A percentile compares a stretch with the other conserved stretches of the same genome.
Conservation (phyloP, 2,113 vertebrate species). For the Hemiprocne comata region DNA sequence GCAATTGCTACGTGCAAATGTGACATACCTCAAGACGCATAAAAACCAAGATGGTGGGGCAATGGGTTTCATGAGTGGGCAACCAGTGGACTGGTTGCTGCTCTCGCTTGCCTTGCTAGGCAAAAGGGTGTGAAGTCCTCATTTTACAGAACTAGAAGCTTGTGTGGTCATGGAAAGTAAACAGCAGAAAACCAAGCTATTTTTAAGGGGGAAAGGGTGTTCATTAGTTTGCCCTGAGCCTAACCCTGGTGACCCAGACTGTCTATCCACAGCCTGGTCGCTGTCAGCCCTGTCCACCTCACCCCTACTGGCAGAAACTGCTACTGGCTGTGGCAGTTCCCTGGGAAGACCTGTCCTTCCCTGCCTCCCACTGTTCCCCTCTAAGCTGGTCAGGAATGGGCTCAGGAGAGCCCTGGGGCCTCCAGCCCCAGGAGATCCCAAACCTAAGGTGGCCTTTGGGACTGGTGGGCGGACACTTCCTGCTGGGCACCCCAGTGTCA, state of each 20-base stretch:
- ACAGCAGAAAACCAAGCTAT: background rate
- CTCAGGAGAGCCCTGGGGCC: background rate
- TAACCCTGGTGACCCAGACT: background rate
- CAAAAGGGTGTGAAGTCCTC: background rate
- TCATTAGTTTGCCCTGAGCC: background rate
- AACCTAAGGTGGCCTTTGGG: background rate
- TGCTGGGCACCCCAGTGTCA: background rate
- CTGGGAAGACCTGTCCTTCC: background rate
- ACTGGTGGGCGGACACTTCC: background rate
- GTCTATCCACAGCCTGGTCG: background rate
- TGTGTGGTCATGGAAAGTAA: slow-evolving; percentile 6
- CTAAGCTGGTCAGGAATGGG: background rate
- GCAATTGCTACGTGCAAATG: background rate
- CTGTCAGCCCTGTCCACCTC: background rate
- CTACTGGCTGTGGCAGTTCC: background rate
- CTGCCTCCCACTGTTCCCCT: background rate
- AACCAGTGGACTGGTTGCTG: background rate
- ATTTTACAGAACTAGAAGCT: background rate
- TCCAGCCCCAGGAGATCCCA: background rate
- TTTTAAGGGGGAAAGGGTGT: background rate
- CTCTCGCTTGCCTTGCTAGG: background rate
- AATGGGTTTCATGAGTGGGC: fast-evolving
- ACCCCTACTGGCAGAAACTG: background rate
- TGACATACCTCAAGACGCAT: background rate
- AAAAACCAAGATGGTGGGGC: background rate